These are phyloP conservation scores for Elaeidobius kamerunicus DNA, from an alignment of 2,888 invertebrate species.

Conservation along the genomic window DNA sequence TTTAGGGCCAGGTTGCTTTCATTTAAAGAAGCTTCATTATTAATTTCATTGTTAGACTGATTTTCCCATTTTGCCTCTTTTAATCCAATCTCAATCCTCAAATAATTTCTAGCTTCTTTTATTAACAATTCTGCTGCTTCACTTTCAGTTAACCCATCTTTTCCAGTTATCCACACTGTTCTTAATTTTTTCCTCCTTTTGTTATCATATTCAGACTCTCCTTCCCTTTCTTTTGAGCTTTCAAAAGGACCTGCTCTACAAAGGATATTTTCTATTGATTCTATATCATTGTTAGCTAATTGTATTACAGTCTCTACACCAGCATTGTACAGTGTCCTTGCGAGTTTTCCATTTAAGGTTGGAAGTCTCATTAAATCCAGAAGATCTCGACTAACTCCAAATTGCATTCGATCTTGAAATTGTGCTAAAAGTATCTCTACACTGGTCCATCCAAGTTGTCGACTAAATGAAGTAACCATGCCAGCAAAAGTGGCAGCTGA, in stretches of 20 bases:
- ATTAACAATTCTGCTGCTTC: constrained; percentile 75
- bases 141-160: constrained; percentile 72
- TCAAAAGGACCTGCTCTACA: constrained; percentile 81
- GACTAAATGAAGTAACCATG: constrained; percentile 96
- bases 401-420: constrained; percentile 91
- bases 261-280: constrained; percentile 72
- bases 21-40: neutral
- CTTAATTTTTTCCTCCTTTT: constrained; percentile 65
- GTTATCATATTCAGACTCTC: constrained; percentile 64
- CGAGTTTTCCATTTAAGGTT: constrained; percentile 78
- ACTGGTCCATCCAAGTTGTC: constrained; percentile 87
- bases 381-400: constrained; percentile 90
- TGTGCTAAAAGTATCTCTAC: constrained; percentile 86
- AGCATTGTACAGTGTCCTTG: constrained; percentile 76
- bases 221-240: constrained; percentile 71
- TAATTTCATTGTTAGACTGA: neutral
- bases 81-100: constrained; percentile 71
- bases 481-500: constrained; percentile 94
- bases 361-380: constrained; percentile 86
- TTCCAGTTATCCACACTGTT: constrained; percentile 76
- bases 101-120: constrained; percentile 69
- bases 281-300: constrained; percentile 70
- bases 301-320: constrained; percentile 76
- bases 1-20: neutral
- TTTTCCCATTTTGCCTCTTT: constrained; percentile 65